Base-by-base conservation (phyloP, 2,113 vertebrate species). In the Conger conger region DNA sequence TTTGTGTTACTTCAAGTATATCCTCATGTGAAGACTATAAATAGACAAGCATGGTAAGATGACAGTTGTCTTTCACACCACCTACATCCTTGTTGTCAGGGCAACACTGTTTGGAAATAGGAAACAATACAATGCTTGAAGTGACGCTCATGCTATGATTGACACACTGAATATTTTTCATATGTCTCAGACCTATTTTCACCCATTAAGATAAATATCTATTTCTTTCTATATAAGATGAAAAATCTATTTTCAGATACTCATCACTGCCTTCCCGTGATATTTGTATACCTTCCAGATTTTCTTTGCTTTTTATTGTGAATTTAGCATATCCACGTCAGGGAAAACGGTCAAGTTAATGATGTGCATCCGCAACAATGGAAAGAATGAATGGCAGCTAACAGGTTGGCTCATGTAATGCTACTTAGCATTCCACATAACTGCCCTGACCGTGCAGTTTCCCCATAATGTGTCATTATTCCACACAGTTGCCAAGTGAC, bases 21-120 rank as follows among this genome's bases (percentile, higher is more conserved):
- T 73, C 27, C n/a, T 13, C 27, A 73, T 11, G n/a, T 73, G 4
- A n/a, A 73, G 1, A 27, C 68, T 73, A 27, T n/a, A 33, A 73
- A 73, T 33, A 73, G 57, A 20, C 57, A 20, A 63, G 57, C 57
- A 27, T 23, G 3, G 57, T 27, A 3, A 63, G 57, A 27, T 63
- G 20, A 27, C 57, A 63, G 57, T 63, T 63, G 57, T 63, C 57
- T 63, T 50, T 63, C 57, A 63, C 57, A 8, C 18, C 57, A 27
- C 57, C 57, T 73, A 73, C n/a, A 73, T 73, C 27, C 27, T n/a
- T 33, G 68, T 73, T 73, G 68, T 30, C 68, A 73, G 68, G n/a
- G n/a, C 68, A 73, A 73, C 68, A 73, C n/a, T 73, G 68, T 73
- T 73, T 73, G 68, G 68, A 73, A 73, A 73, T 73, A 73, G 23